phyloP scores from a whole-genome alignment of 1,140 invertebrate species.

The Lucilia cuprina region DNA sequence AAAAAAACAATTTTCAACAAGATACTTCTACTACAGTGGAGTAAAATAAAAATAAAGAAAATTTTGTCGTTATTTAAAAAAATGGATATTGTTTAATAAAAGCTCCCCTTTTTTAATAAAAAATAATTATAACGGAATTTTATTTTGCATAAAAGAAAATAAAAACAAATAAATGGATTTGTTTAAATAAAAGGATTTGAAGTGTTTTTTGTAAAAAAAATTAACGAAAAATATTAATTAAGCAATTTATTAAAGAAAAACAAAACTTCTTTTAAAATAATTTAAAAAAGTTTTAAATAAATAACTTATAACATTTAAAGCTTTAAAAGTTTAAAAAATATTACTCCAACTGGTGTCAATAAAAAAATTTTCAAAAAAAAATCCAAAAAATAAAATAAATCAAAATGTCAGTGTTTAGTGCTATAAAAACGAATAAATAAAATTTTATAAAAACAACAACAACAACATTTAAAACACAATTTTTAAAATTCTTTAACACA shows the following conservation, averaged over 20 bases:
- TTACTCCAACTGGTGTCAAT: background rate
- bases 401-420: background rate
- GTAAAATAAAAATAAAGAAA: background rate
- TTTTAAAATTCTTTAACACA: background rate
- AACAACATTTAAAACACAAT: background rate
- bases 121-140: background rate
- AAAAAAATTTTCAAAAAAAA: background rate
- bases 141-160: no score
- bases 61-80: background rate
- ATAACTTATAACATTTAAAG: background rate
- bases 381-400: background rate
- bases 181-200: background rate
- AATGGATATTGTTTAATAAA: background rate
- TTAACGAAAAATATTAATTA: background rate
- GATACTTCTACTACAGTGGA: background rate
- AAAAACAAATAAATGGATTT: background rate
- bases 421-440: background rate
- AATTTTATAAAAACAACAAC: constrained; percentile 13
- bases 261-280: background rate
- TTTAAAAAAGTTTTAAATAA: background rate
- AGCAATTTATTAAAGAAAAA: background rate
- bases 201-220: background rate
- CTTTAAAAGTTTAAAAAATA: background rate
- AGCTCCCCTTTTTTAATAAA: background rate
- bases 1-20: background rate